Base-by-base conservation (phyloP, 2,113 vertebrate species). In the Eolophus roseicapilla region DNA sequence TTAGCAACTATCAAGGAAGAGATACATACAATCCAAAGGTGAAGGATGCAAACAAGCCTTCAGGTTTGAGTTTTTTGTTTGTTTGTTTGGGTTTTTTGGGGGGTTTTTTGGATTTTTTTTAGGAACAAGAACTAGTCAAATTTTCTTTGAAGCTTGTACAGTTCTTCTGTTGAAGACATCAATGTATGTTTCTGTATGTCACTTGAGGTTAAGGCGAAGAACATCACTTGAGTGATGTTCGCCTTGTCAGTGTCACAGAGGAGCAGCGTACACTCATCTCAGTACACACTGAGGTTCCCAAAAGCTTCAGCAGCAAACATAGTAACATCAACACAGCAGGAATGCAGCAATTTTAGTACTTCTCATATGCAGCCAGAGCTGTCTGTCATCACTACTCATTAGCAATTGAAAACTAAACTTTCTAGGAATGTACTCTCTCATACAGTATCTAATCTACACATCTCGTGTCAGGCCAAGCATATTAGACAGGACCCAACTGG, bases 321-420 rank as follows among this genome's bases (percentile, higher is more conserved):
- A 33, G 28, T 9, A 60, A 47, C 69, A 87, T 43, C 37, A 47
- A 17, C 69, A 63, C 49, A 82, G 71, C 49, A 86, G 41, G 59
- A 92, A 77, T 50, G 53, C 68, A 88, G 46, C 46, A 74, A 14
- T 23, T 1, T 16, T 76, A 39, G 6, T 15, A 27, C 31, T 71
- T 64, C 85, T 53, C 37, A 19, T 6, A 13, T 6, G 7, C 9
- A 64, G 50, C 43, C 70, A 90, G 70, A 88, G 71, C 31, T 31
- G 4, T 21, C 52, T 64, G 25, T 31, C 50, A 81, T 20, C 11
- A 7, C 23, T 71, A 39, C 23, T 84, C 71, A 39, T 64, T 89
- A 75, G 67, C 92, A 95, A 82, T 7, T 57, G 86, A 75, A 88
- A 88, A 73, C n/a, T 15, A 46, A 94, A 69, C 82, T 90, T 65